Conservation (phyloP, 1,140 invertebrate species). For the Conus betulinus region DNA sequence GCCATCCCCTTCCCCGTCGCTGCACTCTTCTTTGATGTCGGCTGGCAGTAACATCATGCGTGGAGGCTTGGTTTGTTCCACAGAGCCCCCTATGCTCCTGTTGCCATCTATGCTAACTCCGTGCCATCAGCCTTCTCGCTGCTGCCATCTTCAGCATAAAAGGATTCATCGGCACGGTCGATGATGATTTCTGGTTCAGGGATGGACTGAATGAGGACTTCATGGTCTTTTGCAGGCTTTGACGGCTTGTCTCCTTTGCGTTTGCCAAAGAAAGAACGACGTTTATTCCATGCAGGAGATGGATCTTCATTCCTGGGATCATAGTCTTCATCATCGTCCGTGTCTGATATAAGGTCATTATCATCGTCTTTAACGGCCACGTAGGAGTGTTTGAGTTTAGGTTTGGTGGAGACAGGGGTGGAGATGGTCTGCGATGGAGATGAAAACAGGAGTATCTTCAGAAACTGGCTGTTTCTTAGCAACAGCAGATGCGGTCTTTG, state of each 20-base stretch:
- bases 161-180: conserved; percentile 53
- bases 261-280: neutral
- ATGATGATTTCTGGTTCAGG: conserved; percentile 57
- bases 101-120: neutral
- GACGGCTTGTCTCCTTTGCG: neutral
- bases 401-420: neutral
- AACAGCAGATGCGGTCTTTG: neutral
- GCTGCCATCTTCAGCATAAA: neutral
- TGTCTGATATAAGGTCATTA: too few relatives aligned
- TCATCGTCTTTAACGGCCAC: neutral
- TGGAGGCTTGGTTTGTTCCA: neutral
- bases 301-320: neutral
- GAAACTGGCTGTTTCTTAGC: neutral
- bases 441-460: neutral
- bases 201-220: conserved; percentile 39
- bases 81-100: neutral
- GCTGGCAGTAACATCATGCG: conserved; percentile 23
- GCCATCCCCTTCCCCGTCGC: neutral
- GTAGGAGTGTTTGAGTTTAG: neutral
- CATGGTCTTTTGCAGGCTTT: conserved; percentile 21
- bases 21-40: conserved; percentile 18
- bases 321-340: conserved; percentile 8
- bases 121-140: neutral
- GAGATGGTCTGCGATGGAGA: neutral
- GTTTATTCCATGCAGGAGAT: neutral